Base-by-base conservation (phyloP, 2,888 invertebrate species). In the Neocrepidodera transversa region DNA sequence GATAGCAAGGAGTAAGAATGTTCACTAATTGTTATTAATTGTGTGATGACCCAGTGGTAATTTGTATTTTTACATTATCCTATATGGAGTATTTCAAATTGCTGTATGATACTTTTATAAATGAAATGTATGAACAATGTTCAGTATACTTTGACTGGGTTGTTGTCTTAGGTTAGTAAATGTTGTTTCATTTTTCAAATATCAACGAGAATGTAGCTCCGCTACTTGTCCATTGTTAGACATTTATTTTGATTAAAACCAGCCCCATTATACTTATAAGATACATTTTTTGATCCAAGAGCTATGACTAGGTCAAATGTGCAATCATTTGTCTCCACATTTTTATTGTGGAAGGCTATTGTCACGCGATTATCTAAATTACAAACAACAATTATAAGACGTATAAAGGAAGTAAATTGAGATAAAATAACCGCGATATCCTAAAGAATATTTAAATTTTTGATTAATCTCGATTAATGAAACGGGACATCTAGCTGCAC, bases 31-130 rank as follows among this genome's bases (percentile, higher is more conserved):
- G 62, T 67, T 62, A 52, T 66, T 66, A 56, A 62, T 63, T 53
- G 63, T 67, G 63, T 65, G 65, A 63, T 63, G 70, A 70, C 68
- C 68, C 71, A 71, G 69, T 71, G 70, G 71, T 73, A 71, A 73
- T 75, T 75, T 76, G 75, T 76, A 76, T 76, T 76, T 76, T 76
- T 75, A 75, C 74, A 74, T 71, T 72, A 69, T 67, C 63, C 61
- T 71, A 71, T 64, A 60, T 59, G 58, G 59, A 65, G 62, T 64
- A 62, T 62, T 63, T 65, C 56, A 65, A 66, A 63, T 71, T 68
- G 65, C 63, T 63, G 66, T 68, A 64, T 64, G 65, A 62, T 65
- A 68, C 62, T 68, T 69, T 71, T 67, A 64, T 69, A 68, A 65
- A 57, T 60, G 54, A 59, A 57, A 62, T 63, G 63, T 62, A 61